A percentile compares a stretch with the other conserved stretches of the same genome.
Conservation (phyloP, 2,797 vertebrate genomes). For the Leptoclinus maculatus region DNA sequence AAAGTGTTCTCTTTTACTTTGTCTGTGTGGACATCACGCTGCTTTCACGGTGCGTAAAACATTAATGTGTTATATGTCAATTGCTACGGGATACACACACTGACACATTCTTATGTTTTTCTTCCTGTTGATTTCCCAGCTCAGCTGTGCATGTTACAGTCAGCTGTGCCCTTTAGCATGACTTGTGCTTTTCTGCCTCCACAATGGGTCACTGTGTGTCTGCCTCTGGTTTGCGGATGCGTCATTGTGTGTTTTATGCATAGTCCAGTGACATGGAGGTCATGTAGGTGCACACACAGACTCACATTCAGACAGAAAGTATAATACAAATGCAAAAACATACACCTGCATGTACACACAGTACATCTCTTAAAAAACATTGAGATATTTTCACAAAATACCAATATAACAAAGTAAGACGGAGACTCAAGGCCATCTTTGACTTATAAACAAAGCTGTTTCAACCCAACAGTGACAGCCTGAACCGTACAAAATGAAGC, state of each 20-base stretch:
- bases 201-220: conserved; percentile 71
- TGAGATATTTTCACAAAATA: not conserved
- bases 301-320: not conserved
- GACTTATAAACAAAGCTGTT: conserved; percentile 1
- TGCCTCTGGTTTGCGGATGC: conserved; percentile 32
- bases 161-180: conserved; percentile 66
- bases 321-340: not conserved
- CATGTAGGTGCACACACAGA: not conserved
- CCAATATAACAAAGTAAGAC: not conserved
- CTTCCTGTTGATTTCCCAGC: conserved; percentile 26
- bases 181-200: conserved; percentile 66
- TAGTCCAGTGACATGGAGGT: conserved; percentile 23
- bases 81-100: conserved; percentile 12
- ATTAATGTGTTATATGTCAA: conserved; percentile 26
- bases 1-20: not conserved
- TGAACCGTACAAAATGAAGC: not conserved
- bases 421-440: not conserved
- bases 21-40: conserved; percentile 8
- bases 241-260: conserved; percentile 32
- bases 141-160: conserved; percentile 44
- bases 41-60: conserved; percentile 3
- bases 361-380: not conserved
- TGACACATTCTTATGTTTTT: conserved; percentile 22
- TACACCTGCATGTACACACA: not conserved
- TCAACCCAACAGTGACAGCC: not conserved